Percentiles rank a stretch among this genome's conserved stretches.
Conservation (phyloP, 2,113 vertebrate species). For the Cyprinodon variegatus region DNA sequence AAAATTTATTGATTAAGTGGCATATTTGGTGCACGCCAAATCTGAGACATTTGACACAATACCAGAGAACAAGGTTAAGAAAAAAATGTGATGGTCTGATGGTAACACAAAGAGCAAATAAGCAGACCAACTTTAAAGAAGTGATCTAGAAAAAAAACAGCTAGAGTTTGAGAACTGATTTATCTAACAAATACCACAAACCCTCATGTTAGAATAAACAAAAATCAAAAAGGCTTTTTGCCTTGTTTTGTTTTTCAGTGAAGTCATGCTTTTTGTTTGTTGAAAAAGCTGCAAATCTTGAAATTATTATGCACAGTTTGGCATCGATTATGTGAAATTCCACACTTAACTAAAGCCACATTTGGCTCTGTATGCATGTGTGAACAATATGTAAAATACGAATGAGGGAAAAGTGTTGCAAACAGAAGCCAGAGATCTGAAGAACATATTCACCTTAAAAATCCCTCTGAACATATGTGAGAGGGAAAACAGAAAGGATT, state of each 20-base stretch:
- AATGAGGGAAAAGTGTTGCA: conserved; percentile 11
- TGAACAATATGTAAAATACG: conserved; percentile 32
- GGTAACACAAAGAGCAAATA: not conserved
- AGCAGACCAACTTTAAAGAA: not conserved
- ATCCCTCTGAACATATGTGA: conserved; percentile 17
- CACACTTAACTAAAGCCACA: conserved; percentile 41
- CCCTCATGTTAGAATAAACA: not conserved
- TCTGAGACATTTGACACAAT: no score
- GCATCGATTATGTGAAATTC: conserved; percentile 23
- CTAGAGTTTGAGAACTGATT: not conserved
- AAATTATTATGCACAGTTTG: conserved; percentile 10
- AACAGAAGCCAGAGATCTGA: conserved; percentile 41
- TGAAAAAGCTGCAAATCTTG: not conserved
- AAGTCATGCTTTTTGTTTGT: not conserved
- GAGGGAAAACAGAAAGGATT: not conserved
- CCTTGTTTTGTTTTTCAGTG: not conserved
- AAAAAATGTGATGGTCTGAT: not conserved
- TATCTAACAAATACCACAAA: not conserved
- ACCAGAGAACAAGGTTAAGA: no score
- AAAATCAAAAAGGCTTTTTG: not conserved
- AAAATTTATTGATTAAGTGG: no score
- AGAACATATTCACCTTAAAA: conserved; percentile 56
- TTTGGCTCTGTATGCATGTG: conserved; percentile 35
- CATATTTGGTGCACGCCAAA: no score
- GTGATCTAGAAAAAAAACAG: not conserved